phyloP scores from a whole-genome alignment of 2,113 vertebrate species.

The Psittacus erithacus region DNA sequence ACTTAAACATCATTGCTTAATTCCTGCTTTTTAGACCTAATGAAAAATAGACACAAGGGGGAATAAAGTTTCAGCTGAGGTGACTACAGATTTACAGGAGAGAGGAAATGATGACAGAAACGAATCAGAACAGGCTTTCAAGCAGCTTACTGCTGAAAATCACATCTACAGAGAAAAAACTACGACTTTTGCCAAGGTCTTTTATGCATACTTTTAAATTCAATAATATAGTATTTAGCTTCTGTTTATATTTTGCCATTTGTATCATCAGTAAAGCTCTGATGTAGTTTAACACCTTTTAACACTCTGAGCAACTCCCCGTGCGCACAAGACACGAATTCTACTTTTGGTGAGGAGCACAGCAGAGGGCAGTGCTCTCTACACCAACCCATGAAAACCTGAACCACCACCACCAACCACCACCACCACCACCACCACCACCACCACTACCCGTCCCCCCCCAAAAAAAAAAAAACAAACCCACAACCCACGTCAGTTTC shows the following conservation, averaged over 20 bases:
- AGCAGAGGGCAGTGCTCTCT: constrained; percentile 37
- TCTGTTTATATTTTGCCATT: background rate
- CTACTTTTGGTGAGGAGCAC: background rate
- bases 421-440: no score
- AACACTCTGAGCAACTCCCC: background rate
- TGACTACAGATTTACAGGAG: background rate
- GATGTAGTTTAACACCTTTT: background rate
- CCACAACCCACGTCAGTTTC: background rate
- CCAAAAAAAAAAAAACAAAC: background rate
- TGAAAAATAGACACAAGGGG: background rate
- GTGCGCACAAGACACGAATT: background rate
- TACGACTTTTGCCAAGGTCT: background rate
- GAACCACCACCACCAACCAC: no score
- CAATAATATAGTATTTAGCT: background rate
- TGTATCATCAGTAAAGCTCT: background rate
- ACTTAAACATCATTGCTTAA: background rate
- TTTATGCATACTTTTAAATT: background rate
- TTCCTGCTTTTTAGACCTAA: background rate
- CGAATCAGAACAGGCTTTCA: background rate
- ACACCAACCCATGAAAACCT: background rate
- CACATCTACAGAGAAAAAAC: background rate
- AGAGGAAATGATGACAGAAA: background rate
- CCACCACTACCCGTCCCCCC: no score
- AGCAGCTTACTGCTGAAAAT: background rate
- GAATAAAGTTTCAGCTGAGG: background rate